Percentiles rank a stretch among this genome's conserved stretches.
Evolutionary conservation across 2,888 invertebrate species (phyloP).

Genomic region (Sinotaia quadrata): DNA sequence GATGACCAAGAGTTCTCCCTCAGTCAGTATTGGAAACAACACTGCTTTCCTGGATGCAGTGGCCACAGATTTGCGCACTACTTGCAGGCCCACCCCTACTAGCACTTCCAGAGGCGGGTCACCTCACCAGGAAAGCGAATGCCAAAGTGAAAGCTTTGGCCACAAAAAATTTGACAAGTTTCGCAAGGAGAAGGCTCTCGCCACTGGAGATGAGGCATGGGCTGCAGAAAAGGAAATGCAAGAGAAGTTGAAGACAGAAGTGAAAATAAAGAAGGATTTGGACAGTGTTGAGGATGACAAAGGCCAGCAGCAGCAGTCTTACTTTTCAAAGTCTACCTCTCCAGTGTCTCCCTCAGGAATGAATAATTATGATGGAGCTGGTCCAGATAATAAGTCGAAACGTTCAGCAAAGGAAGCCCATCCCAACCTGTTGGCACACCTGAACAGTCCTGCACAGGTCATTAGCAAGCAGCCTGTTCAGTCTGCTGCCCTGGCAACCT

Average conservation of each 20-base stretch:
- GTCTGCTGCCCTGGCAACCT: background rate
- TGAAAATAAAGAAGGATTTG: conserved; percentile 17
- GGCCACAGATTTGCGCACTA: conserved; percentile 15
- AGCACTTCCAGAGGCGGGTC: conserved; percentile 26
- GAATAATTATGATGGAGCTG: conserved; percentile 2
- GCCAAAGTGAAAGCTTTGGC: conserved; percentile 34
- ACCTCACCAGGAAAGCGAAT: conserved; percentile 28
- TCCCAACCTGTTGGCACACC: conserved; percentile 64
- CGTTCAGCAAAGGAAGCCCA: conserved; percentile 60
- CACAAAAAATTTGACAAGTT: conserved; percentile 67
- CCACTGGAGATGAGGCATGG: conserved; percentile 21
- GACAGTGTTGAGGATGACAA: conserved; percentile 16
- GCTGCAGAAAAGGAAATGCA: conserved; percentile 15
- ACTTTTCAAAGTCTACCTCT: background rate
- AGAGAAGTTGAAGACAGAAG: conserved; percentile 28
- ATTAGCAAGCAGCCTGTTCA: background rate
- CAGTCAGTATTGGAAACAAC: too few relatives aligned
- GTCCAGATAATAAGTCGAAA: conserved; percentile 29
- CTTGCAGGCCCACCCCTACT: conserved; percentile 9
- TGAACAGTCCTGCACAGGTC: conserved; percentile 36
- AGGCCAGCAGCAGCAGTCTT: background rate
- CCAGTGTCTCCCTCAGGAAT: background rate
- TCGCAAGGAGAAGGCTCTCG: conserved; percentile 44
- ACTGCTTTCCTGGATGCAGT: too few relatives aligned
- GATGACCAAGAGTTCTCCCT: conserved; percentile 7